phyloP scores from a whole-genome alignment of 2,797 vertebrate genomes.

The Pampus argenteus region DNA sequence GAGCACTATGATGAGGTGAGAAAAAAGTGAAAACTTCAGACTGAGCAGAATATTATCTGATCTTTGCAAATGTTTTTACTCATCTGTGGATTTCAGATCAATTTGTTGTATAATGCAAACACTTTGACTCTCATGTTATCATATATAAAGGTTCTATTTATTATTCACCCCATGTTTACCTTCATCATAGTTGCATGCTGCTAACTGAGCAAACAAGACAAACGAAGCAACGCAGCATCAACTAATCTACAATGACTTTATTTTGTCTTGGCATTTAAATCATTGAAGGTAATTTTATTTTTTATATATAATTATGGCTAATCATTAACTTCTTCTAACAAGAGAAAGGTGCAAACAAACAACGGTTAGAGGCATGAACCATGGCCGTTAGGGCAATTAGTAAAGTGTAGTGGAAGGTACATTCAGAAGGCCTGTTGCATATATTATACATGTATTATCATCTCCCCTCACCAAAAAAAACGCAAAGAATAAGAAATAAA shows the following conservation, averaged over 20 bases:
- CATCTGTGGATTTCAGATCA: too few species aligned
- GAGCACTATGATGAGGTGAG: too few species aligned
- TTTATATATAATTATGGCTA: conserved; percentile 57
- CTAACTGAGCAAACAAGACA: conserved; percentile 19
- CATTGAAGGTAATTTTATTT: conserved; percentile 23
- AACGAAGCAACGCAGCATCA: conserved; percentile 24
- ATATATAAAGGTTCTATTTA: not conserved
- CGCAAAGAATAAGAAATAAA: conserved; percentile 7
- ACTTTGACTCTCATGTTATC: too few species aligned
- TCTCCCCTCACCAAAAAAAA: not conserved
- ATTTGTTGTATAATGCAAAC: not conserved
- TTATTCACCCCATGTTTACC: not conserved
- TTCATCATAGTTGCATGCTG: not conserved
- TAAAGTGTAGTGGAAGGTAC: conserved; percentile 47
- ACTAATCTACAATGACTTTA: conserved; percentile 54
- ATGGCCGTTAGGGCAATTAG: conserved; percentile 26
- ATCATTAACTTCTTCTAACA: conserved; percentile 41
- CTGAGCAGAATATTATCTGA: not conserved
- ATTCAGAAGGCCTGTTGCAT: conserved; percentile 56
- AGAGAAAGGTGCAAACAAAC: conserved; percentile 51
- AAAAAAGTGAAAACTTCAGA: not conserved
- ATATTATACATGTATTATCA: conserved; percentile 8
- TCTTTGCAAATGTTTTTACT: not conserved
- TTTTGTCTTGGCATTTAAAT: conserved; percentile 67
- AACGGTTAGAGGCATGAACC: conserved; percentile 22